Evolutionary conservation across 2,888 invertebrate genomes (phyloP), one percentile per base, ranked within the genome.

Genomic region (Eilema sororculum): DNA sequence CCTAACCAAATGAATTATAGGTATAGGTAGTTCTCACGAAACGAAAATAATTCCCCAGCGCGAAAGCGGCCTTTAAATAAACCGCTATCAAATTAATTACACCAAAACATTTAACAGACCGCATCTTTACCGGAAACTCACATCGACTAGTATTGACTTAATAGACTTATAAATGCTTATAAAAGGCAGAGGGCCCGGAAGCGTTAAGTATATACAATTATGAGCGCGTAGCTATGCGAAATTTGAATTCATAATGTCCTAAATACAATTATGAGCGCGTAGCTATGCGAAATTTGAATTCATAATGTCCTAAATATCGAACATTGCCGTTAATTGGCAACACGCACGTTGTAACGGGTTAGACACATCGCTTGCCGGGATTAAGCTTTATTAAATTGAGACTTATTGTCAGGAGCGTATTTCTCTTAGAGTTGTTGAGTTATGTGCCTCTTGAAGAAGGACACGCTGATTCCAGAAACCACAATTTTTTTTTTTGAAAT

Each of bases 111-210:
- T n/a, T 4, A 46, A 5, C 46, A 20, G 4, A 20, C 16, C 20
- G 16, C 20, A 46, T 20, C 46, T 20, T 20, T 46, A 20, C 20
- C 52, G 59, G 57, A 57, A 66, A 67, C 57, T 62, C 46, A 28
- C 68, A 46, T 52, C 4, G 59, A 52, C 24, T 60, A 37, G 56
- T 65, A 65, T 65, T 33, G 22, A 65, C 33, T 52, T 33, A 30
- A 24, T 65, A 57, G 33, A 57, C 33, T 33, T 57, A 52, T 28
- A 20, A 63, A n/a, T n/a, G n/a, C 30, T 2, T 20, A 57, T 33
- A 1, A 33, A 24, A 24, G 65, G 5, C 24, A 24, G 57, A 25
- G 33, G 33, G 24, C 46, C 24, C 22, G 65, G 65, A 65, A 57
- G 57, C 33, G 57, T 24, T n/a, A n/a, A n/a, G n/a, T n/a, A n/a